These are phyloP conservation scores for Dasyornis broadbenti DNA, from an alignment of 2,113 vertebrate species.

Conservation along the genomic window DNA sequence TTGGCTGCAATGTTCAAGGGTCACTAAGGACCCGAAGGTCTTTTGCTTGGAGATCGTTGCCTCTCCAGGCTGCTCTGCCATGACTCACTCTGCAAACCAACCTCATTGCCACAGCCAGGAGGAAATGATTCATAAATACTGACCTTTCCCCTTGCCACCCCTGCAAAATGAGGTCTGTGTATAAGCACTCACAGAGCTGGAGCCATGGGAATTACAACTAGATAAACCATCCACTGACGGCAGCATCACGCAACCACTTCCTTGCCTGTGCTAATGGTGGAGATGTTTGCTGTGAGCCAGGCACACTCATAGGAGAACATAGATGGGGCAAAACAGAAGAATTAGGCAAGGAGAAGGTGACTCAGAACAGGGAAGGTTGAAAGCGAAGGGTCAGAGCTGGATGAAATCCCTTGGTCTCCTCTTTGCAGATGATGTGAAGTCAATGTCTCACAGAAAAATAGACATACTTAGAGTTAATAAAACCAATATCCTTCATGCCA, in stretches of 20 bases:
- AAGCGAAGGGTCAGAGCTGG: not conserved
- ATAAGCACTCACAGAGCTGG: constrained; percentile 55
- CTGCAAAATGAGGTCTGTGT: constrained; percentile 66
- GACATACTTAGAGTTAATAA: not conserved
- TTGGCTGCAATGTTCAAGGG: not conserved
- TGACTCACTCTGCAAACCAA: constrained; percentile 73
- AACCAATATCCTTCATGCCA: not conserved
- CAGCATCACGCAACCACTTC: not conserved
- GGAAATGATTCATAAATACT: constrained; percentile 77
- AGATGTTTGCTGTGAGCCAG: not conserved
- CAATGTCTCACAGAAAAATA: not conserved
- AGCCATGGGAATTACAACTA: constrained; percentile 45
- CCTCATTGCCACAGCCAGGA: constrained; percentile 58
- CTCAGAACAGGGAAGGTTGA: not conserved
- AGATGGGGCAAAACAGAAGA: not conserved
- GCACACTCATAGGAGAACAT: not conserved
- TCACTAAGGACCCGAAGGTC: not conserved
- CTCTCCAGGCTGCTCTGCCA: constrained; percentile 35
- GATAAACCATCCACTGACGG: constrained; percentile 33
- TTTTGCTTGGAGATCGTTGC: not conserved
- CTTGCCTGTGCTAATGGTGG: not conserved
- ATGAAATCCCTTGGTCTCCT: not conserved
- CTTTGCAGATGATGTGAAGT: not conserved
- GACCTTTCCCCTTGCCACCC: constrained; percentile 75
- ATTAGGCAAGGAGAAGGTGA: not conserved